phyloP scores from a whole-genome alignment of 2,113 vertebrate species.

The Nothocercus nigrocapillus region DNA sequence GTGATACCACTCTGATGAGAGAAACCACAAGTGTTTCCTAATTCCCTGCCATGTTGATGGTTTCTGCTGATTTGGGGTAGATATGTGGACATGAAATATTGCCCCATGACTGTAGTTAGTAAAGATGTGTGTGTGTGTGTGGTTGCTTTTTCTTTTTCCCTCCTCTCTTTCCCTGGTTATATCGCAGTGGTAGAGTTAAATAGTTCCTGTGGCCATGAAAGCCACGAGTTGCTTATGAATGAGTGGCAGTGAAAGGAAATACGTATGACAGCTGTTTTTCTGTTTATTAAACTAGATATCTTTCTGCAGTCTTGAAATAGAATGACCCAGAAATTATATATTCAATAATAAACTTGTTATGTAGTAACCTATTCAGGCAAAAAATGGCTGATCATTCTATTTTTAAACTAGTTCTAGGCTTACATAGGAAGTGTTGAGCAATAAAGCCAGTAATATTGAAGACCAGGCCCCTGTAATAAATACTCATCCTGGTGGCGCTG shows the following conservation, averaged over 20 bases:
- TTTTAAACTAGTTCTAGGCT: slow-evolving; percentile 30
- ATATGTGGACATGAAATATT: neutral
- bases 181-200: slow-evolving; percentile 42
- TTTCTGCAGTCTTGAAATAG: slow-evolving; percentile 53
- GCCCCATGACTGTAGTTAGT: neutral
- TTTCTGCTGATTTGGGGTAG: neutral
- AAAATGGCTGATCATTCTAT: slow-evolving; percentile 17
- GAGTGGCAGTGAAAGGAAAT: slow-evolving; percentile 65
- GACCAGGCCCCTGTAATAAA: neutral
- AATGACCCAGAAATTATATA: slow-evolving; percentile 66
- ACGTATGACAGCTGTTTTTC: slow-evolving; percentile 60
- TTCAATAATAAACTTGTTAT: slow-evolving; percentile 64
- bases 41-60: neutral
- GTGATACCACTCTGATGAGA: neutral
- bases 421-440: slow-evolving; percentile 41
- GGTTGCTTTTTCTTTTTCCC: neutral
- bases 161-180: neutral
- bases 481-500: neutral
- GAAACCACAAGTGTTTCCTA: neutral
- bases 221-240: slow-evolving; percentile 49
- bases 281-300: slow-evolving; percentile 58
- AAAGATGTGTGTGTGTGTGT: neutral
- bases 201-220: neutral
- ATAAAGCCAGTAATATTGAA: neutral
- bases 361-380: slow-evolving; percentile 50